phyloP scores from a whole-genome alignment of 2,797 vertebrate genomes.

The Coendou prehensilis region DNA sequence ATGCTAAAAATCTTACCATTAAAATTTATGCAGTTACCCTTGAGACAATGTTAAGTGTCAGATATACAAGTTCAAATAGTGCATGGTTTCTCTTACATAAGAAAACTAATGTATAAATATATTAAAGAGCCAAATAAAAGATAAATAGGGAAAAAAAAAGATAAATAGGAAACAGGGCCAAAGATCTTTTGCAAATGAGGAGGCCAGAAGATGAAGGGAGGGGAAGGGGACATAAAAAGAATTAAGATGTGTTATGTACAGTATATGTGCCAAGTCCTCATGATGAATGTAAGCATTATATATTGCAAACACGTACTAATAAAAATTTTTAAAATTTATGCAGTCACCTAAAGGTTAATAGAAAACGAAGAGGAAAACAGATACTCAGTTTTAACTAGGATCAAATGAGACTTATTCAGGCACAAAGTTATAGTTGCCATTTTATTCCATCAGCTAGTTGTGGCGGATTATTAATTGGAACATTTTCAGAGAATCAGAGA shows the following conservation, averaged over 20 bases:
- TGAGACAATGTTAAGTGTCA: not conserved
- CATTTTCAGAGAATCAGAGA: slow-evolving; percentile 19
- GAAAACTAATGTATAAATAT: not conserved
- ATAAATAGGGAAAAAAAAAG: not conserved
- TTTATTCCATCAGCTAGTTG: slow-evolving; percentile 23
- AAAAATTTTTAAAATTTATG: not conserved
- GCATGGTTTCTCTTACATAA: not conserved
- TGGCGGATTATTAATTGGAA: slow-evolving; percentile 33
- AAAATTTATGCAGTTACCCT: not conserved
- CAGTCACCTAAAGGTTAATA: not conserved
- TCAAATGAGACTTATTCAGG: slow-evolving; percentile 47
- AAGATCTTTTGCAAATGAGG: not conserved
- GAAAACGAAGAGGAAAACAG: slow-evolving; percentile 16
- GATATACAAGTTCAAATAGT: not conserved
- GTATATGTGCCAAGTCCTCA: not conserved
- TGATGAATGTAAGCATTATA: not conserved
- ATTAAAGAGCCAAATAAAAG: not conserved
- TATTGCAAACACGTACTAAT: not conserved
- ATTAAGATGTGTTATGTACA: not conserved
- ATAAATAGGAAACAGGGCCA: not conserved
- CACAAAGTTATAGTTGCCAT: slow-evolving; percentile 32
- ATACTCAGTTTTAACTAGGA: slow-evolving; percentile 49
- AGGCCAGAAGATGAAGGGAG: not conserved
- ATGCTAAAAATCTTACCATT: slow-evolving; percentile 56
- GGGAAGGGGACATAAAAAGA: not conserved